A percentile compares a stretch with the other conserved stretches of the same genome.
Evolutionary conservation across 2,797 vertebrate species (phyloP).

Genomic region (Chrosomus eos): DNA sequence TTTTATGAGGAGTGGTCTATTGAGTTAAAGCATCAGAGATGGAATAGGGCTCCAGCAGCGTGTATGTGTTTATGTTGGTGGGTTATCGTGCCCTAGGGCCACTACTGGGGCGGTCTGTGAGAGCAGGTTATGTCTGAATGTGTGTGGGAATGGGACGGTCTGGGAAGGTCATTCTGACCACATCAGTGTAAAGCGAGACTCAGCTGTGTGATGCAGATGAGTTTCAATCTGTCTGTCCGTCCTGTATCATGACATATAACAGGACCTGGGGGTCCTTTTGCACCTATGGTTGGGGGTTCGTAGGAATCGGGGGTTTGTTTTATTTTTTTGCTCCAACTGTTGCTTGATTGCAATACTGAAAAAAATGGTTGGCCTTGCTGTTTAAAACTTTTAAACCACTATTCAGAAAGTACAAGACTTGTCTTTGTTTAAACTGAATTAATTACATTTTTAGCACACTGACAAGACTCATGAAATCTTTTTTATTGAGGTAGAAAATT

Average conservation of each 20-base stretch:
- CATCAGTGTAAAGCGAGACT: conserved; percentile 58
- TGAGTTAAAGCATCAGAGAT: conserved; percentile 76
- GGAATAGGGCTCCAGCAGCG: conserved; percentile 52
- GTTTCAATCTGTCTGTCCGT: conserved; percentile 49
- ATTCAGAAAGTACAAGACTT: neutral
- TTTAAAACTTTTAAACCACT: neutral
- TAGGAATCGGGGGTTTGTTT: too few species aligned
- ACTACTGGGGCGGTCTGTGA: conserved; percentile 30
- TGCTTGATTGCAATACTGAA: neutral
- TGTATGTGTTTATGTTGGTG: conserved; percentile 50
- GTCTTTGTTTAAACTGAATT: neutral
- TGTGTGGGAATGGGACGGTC: neutral
- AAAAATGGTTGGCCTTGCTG: neutral
- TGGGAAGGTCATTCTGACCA: conserved; percentile 10
- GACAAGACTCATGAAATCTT: neutral
- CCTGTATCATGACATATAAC: neutral
- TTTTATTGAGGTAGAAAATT: conserved; percentile 18
- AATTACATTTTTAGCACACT: neutral
- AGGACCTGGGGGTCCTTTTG: neutral
- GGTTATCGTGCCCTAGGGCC: conserved; percentile 29
- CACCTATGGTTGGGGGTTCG: neutral
- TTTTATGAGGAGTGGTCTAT: conserved; percentile 76
- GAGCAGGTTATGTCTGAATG: conserved; percentile 17
- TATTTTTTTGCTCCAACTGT: neutral
- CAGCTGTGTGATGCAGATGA: conserved; percentile 63